Conservation (phyloP, 2,888 invertebrate species). For the Drosophila heteroneura region DNA sequence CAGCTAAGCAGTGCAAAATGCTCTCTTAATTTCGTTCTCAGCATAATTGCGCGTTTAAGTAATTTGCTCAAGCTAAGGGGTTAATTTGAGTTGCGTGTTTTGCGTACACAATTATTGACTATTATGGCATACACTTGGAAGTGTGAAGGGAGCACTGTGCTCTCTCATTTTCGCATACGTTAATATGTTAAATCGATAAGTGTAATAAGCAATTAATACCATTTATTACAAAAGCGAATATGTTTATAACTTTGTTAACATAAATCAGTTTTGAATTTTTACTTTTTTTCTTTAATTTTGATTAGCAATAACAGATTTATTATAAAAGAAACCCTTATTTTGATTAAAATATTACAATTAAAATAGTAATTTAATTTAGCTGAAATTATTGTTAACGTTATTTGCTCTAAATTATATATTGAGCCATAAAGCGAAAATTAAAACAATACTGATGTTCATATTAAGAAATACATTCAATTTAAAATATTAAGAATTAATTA, state of each 20-base stretch:
- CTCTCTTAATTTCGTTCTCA: conserved; percentile 45
- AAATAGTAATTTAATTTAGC: background rate
- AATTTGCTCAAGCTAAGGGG: conserved; percentile 6
- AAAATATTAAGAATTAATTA: background rate
- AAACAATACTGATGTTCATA: background rate
- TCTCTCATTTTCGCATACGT: background rate
- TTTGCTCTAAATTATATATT: background rate
- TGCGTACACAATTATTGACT: conserved; percentile 13
- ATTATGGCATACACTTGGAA: background rate
- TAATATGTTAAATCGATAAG: background rate
- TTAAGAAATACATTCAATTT: background rate
- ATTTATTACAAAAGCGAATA: background rate
- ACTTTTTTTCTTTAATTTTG: background rate
- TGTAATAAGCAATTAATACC: background rate
- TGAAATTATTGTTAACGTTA: background rate
- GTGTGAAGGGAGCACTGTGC: background rate
- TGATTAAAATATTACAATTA: background rate
- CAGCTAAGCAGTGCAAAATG: conserved; percentile 41
- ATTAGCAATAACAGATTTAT: background rate
- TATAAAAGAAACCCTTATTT: background rate
- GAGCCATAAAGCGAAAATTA: background rate
- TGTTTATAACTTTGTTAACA: background rate
- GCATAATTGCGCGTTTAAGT: background rate
- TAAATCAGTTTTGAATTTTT: background rate
- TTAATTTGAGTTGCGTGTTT: conserved; percentile 14